These are phyloP conservation scores for Autographa gamma DNA, from an alignment of 2,888 invertebrate species.

Conservation along the genomic window DNA sequence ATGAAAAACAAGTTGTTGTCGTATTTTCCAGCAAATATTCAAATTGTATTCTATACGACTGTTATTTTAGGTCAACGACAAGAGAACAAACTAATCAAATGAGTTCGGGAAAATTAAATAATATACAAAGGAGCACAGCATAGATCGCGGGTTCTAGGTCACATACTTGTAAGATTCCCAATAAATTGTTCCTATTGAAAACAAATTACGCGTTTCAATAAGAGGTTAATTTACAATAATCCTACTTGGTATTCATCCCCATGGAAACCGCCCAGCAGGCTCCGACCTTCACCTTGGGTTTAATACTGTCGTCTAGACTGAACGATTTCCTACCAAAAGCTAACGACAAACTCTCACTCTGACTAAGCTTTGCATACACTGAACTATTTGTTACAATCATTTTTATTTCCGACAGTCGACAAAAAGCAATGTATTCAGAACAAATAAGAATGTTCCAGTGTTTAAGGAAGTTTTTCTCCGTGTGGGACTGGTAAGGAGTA, in stretches of 20 bases:
- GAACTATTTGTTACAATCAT: conserved; percentile 16
- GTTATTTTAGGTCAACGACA: conserved; percentile 3
- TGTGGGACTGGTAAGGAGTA: conserved; percentile 60
- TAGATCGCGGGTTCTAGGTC: conserved; percentile 41
- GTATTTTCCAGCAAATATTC: background rate
- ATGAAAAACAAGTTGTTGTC: background rate
- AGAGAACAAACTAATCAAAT: conserved; percentile 5
- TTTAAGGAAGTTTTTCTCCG: conserved; percentile 32
- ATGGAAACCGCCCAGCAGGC: conserved; percentile 70
- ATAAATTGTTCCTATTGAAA: conserved; percentile 48
- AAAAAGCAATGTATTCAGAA: conserved; percentile 60
- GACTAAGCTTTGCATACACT: conserved; percentile 51
- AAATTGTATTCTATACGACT: background rate
- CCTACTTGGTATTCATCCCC: conserved; percentile 63
- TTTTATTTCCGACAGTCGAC: conserved; percentile 1
- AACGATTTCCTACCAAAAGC: conserved; percentile 57
- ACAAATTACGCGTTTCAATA: conserved; percentile 64
- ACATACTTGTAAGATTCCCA: conserved; percentile 44
- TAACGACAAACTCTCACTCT: conserved; percentile 46
- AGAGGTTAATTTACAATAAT: conserved; percentile 69
- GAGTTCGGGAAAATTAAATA: conserved; percentile 8
- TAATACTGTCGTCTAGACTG: conserved; percentile 71
- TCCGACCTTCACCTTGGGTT: conserved; percentile 77
- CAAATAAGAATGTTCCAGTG: conserved; percentile 12
- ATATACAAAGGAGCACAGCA: conserved; percentile 12